Evolutionary conservation across 2,113 vertebrate genomes (phyloP).

Genomic region (Cyanoderma ruficeps): DNA sequence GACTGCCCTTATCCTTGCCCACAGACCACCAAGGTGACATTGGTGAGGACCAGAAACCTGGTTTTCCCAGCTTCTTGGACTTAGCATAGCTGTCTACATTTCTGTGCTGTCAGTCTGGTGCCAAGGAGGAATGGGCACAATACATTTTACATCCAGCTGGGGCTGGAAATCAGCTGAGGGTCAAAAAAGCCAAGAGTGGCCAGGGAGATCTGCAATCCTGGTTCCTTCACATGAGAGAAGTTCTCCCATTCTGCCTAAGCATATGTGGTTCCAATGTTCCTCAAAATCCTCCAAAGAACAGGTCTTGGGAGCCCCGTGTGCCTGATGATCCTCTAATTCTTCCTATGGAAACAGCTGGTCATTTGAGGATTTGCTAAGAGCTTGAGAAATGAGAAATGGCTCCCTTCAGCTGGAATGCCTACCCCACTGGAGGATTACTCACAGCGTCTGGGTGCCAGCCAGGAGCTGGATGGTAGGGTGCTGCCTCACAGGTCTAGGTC

Average conservation of each 20-base stretch:
- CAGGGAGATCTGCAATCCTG: background rate
- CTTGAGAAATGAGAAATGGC: background rate
- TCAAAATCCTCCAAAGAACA: background rate
- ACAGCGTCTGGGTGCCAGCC: background rate
- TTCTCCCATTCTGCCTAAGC: background rate
- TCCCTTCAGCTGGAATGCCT: background rate
- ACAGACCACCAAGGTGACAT: accelerated
- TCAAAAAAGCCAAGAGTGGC: background rate
- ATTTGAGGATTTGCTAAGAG: background rate
- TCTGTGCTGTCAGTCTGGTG: background rate
- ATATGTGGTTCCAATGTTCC: background rate
- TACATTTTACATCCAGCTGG: background rate
- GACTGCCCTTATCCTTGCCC: background rate
- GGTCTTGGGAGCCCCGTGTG: accelerated
- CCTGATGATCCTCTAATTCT: background rate
- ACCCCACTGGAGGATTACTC: constrained; percentile 52
- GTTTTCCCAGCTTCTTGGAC: background rate
- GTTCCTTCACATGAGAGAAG: background rate
- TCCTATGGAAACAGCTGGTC: background rate
- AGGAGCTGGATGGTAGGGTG: background rate
- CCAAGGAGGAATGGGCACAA: background rate
- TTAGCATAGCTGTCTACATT: background rate
- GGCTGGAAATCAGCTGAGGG: background rate
- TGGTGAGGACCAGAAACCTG: background rate
- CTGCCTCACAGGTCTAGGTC: constrained; percentile 25